These are phyloP conservation scores for Caenorhabditis sulstoni DNA, from an alignment of 2,888 invertebrate genomes.

Conservation along the genomic window DNA sequence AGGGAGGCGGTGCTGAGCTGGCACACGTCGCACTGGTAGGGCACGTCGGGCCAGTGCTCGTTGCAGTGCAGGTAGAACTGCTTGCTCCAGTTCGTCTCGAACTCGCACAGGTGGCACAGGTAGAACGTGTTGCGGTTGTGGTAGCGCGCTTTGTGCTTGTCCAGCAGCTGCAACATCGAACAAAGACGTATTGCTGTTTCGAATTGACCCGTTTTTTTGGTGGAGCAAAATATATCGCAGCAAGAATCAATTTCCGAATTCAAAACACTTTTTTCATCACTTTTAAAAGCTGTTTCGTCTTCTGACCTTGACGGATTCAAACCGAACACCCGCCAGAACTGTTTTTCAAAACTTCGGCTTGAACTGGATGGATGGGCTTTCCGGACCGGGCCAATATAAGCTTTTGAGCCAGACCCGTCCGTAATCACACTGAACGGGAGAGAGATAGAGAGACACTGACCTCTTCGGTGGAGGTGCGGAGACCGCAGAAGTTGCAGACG, in stretches of 20 bases:
- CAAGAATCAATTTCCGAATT: no score
- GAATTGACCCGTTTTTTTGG: no score
- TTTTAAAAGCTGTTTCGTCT: no score
- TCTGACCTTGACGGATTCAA: no score
- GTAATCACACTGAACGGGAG: no score
- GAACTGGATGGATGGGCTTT: no score
- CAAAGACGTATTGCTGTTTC: neutral
- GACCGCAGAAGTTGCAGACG: constrained; percentile 65
- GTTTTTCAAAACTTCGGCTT: no score
- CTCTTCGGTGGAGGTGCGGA: constrained; percentile 59
- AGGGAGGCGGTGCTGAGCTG: constrained; percentile 82
- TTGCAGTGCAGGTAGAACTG: constrained; percentile 85
- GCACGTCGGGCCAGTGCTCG: constrained; percentile 83
- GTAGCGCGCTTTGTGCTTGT: constrained; percentile 83
- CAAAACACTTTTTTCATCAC: no score
- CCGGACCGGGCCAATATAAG: no score
- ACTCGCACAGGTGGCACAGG: constrained; percentile 85
- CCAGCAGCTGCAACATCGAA: constrained; percentile 57
- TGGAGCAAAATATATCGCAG: no score
- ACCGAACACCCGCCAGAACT: no score
- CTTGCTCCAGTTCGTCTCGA: constrained; percentile 85
- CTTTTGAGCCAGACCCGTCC: no score
- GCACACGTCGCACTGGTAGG: constrained; percentile 85
- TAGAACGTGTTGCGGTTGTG: constrained; percentile 84
- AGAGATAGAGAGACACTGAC: constrained; percentile 1